Evolutionary conservation across 2,888 invertebrate genomes (phyloP).

Genomic region (Adelphocoris suturalis): DNA sequence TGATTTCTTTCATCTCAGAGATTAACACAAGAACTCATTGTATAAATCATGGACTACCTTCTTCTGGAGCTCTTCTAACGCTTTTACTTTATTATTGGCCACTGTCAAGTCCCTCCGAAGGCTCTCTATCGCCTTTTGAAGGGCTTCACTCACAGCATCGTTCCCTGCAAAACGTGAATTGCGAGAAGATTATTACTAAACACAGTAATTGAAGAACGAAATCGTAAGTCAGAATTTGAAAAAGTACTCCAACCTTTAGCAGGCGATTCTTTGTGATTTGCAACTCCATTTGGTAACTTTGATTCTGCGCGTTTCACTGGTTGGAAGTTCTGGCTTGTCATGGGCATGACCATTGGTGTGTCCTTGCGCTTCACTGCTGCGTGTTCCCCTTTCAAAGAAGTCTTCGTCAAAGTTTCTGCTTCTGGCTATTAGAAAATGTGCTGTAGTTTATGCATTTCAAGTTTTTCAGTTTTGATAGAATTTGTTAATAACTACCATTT

Average conservation of each 20-base stretch:
- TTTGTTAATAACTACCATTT: background rate
- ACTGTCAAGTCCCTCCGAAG: constrained; percentile 69
- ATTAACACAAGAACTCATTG: no score
- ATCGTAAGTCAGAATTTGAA: no score
- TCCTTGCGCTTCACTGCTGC: constrained; percentile 59
- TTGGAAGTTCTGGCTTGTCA: constrained; percentile 23
- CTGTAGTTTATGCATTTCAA: background rate
- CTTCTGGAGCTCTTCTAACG: constrained; percentile 68
- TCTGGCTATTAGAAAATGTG: background rate
- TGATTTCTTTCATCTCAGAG: no score
- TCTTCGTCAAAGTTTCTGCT: background rate
- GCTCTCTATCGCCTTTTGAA: constrained; percentile 73
- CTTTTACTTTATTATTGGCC: constrained; percentile 70
- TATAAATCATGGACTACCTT: constrained; percentile 4
- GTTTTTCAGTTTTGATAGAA: background rate
- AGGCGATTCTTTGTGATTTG: background rate
- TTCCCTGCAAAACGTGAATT: background rate
- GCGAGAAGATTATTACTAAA: background rate
- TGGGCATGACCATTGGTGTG: constrained; percentile 66
- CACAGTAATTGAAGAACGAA: no score
- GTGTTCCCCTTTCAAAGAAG: background rate
- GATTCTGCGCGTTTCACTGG: background rate
- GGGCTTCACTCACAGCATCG: constrained; percentile 71
- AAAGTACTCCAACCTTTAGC: background rate
- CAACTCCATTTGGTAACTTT: constrained; percentile 39